Evolutionary conservation across 2,888 invertebrate genomes (phyloP), one percentile per base, ranked within the genome.

Genomic region (Mythimna vitellina): DNA sequence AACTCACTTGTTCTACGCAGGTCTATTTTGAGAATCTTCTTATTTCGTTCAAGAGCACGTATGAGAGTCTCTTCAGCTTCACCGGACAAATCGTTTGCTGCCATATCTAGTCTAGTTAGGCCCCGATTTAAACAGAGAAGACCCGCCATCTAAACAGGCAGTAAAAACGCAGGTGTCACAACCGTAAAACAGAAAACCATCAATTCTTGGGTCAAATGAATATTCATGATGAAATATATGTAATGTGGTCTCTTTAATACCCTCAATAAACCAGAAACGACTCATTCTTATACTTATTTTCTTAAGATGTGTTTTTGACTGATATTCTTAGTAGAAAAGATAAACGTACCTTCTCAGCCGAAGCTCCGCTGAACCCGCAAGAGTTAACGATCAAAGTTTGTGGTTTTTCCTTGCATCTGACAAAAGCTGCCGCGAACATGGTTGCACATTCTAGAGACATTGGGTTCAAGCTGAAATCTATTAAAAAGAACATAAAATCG

Each of bases 401-500:
- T 20, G 97, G 96, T 86, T 96, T 96, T 67, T 94, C 93, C 63
- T 96, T 96, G 85, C 95, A 96, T 35, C 97, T 94, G 10, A 97
- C 96, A 72, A 97, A 93, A 1, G 97, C 96, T 51, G 97, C 96
- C 38, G 97, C 96, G 75, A 97, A 96, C 83, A 95, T 97, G 76
- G 97, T 96, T 1, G 96, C 96, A 64, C 97, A 97, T 14, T 96
- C 94, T 57, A 97, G 93, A 4, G 96, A 95, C 91, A 97, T 93
- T 10, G 97, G 97, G 87, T 97, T 97, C 72, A 97, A 88, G 80
- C 97, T 96, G 78, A 97, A 93, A 93, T 97, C 96, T 96, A 38
- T 62, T 69, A 42, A 54, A 56, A 53, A 51, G 0, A 46, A 49
- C 3, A 54, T 22, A 22, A 12, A 51, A 51, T 70, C 0, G 49